Percentiles rank a stretch among this genome's conserved stretches.
phyloP scores from a whole-genome alignment of 1,140 invertebrate species.

The Chelonus insularis region DNA sequence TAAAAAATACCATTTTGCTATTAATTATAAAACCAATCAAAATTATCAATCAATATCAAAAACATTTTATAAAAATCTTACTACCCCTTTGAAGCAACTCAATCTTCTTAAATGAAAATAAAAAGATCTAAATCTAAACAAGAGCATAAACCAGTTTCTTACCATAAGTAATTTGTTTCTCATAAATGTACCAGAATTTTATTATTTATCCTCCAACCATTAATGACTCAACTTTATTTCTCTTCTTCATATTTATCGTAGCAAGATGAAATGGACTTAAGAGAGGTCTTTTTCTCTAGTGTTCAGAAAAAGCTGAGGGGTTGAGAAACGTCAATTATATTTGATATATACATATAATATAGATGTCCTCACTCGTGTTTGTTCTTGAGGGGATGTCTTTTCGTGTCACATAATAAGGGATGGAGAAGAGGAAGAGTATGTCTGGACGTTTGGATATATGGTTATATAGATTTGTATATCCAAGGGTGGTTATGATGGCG shows the following conservation, averaged over 20 bases:
- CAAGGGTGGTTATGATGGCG: conserved; percentile 37
- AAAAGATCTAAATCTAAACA: too few relatives aligned
- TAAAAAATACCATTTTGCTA: too few relatives aligned
- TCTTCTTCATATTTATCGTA: conserved; percentile 24
- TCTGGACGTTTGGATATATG: conserved; percentile 17
- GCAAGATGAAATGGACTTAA: too few relatives aligned
- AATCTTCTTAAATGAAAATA: too few relatives aligned
- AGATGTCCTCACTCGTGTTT: conserved; percentile 25
- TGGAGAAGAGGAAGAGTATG: background rate
- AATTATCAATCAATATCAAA: too few relatives aligned
- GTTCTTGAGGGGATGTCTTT: conserved; percentile 25
- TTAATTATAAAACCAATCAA: too few relatives aligned
- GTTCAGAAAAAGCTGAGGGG: conserved; percentile 35
- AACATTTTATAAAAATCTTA: too few relatives aligned
- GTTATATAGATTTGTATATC: conserved; percentile 40
- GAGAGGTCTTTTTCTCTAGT: too few relatives aligned
- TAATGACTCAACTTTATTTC: conserved; percentile 52
- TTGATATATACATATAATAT: conserved; percentile 48
- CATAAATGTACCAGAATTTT: too few relatives aligned
- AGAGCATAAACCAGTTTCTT: too few relatives aligned
- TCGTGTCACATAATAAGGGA: background rate
- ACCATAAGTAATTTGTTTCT: too few relatives aligned
- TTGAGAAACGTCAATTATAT: conserved; percentile 46
- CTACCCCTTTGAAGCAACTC: too few relatives aligned
- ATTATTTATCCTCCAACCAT: conserved; percentile 40